Percentiles rank a stretch among this genome's conserved stretches.
These are phyloP conservation scores for Silurus aristotelis DNA, from an alignment of 2,797 vertebrate species.

Conservation along the genomic window DNA sequence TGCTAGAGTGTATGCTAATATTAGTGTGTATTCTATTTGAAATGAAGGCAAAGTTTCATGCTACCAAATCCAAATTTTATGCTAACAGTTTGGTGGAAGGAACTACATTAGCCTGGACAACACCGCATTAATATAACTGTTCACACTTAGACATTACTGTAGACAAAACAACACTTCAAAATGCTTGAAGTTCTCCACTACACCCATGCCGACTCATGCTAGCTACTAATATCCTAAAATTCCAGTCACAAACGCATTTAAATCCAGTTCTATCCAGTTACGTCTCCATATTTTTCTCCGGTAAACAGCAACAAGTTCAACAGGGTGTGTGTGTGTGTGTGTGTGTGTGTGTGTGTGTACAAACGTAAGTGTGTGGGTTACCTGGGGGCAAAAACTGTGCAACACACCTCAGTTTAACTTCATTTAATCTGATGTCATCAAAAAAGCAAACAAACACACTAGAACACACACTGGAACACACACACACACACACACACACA, in stretches of 20 bases:
- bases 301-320: neutral
- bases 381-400: conserved; percentile 8
- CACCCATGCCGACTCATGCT: neutral
- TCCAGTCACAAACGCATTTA: neutral
- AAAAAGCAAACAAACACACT: conserved; percentile 2
- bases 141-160: too few species aligned
- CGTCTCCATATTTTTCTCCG: neutral
- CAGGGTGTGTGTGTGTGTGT: conserved; percentile 21
- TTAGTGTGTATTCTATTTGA: too few species aligned
- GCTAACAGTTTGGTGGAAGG: too few species aligned
- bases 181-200: neutral
- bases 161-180: neutral
- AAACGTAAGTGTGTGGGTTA: conserved; percentile 1
- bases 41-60: too few species aligned
- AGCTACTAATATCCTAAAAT: neutral
- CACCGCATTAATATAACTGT: too few species aligned
- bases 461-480: neutral
- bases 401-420: conserved; percentile 28
- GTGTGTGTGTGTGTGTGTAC: conserved; percentile 14
- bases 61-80: too few species aligned
- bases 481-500: neutral
- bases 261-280: conserved; percentile 14
- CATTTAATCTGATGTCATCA: conserved; percentile 25
- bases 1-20: too few species aligned
- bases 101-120: too few species aligned